Percentiles rank a stretch among this genome's conserved stretches.
These are phyloP conservation scores for Diaperis boleti DNA, from an alignment of 2,888 invertebrate species.

Conservation along the genomic window DNA sequence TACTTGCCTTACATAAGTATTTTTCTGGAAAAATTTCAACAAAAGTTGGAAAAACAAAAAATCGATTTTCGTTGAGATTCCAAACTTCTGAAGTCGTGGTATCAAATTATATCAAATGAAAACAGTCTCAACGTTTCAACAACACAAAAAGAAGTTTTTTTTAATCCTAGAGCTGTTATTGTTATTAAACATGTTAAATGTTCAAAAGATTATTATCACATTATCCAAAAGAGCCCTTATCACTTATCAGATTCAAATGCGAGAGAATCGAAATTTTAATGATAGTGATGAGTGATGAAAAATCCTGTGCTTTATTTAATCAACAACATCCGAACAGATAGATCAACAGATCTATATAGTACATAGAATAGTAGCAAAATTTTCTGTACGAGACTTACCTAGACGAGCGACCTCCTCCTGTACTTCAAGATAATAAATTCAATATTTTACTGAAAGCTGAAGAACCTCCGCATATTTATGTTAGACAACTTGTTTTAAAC, in stretches of 20 bases:
- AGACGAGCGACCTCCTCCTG: too few relatives aligned
- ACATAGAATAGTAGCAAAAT: too few relatives aligned
- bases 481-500: too few relatives aligned
- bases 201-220: neutral
- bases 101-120: neutral
- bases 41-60: neutral
- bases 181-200: neutral
- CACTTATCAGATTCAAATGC: too few relatives aligned
- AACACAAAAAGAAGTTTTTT: neutral
- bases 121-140: neutral
- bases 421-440: too few relatives aligned
- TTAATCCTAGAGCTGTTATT: neutral
- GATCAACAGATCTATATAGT: too few relatives aligned
- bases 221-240: too few relatives aligned
- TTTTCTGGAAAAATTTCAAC: neutral
- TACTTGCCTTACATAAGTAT: neutral
- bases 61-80: neutral
- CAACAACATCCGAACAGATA: neutral
- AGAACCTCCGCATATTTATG: too few relatives aligned
- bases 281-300: neutral
- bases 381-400: too few relatives aligned
- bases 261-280: too few relatives aligned
- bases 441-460: too few relatives aligned
- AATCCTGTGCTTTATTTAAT: neutral
- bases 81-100: neutral